These are phyloP conservation scores for Trissolcus japonicus DNA, from an alignment of 2,888 invertebrate genomes.

Conservation along the genomic window DNA sequence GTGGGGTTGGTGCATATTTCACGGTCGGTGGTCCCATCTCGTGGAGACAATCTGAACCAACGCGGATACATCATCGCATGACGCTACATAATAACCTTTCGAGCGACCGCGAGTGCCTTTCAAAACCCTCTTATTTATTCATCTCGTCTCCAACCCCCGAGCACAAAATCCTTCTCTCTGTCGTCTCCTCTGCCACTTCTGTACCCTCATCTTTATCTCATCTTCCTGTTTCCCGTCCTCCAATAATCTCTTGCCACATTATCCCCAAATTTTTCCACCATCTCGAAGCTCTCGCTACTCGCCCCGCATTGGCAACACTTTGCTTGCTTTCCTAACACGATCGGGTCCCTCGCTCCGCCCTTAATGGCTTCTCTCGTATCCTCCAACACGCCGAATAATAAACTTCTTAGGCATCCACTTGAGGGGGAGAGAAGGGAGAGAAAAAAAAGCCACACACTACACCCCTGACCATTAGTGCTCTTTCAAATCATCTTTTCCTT, in stretches of 20 bases:
- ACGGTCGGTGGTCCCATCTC: constrained; percentile 76
- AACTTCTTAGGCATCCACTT: constrained; percentile 34
- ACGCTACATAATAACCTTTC: constrained; percentile 74
- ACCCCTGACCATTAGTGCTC: constrained; percentile 32
- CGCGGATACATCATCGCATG: constrained; percentile 76
- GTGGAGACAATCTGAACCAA: constrained; percentile 76
- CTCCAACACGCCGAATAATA: constrained; percentile 44
- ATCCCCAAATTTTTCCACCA: constrained; percentile 54
- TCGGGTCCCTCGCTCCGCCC: constrained; percentile 52
- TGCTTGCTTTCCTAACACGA: constrained; percentile 48
- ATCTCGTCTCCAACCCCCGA: constrained; percentile 69
- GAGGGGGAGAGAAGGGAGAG: too few relatives aligned
- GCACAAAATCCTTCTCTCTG: constrained; percentile 10
- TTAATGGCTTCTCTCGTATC: constrained; percentile 48
- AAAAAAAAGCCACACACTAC: constrained; percentile 24
- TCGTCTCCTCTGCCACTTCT: constrained; percentile 9
- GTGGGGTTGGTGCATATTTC: constrained; percentile 75
- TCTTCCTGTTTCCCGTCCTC: constrained; percentile 26
- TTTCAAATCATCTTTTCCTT: constrained; percentile 18
- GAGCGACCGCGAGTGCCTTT: constrained; percentile 68
- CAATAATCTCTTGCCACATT: constrained; percentile 54
- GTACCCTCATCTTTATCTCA: constrained; percentile 18
- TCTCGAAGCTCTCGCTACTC: constrained; percentile 30
- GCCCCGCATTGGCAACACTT: constrained; percentile 54
- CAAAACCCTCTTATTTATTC: constrained; percentile 75